A percentile compares a stretch with the other conserved stretches of the same genome.
These are phyloP conservation scores for Leucopsar rothschildi DNA, from an alignment of 2,113 vertebrate species.

Conservation along the genomic window DNA sequence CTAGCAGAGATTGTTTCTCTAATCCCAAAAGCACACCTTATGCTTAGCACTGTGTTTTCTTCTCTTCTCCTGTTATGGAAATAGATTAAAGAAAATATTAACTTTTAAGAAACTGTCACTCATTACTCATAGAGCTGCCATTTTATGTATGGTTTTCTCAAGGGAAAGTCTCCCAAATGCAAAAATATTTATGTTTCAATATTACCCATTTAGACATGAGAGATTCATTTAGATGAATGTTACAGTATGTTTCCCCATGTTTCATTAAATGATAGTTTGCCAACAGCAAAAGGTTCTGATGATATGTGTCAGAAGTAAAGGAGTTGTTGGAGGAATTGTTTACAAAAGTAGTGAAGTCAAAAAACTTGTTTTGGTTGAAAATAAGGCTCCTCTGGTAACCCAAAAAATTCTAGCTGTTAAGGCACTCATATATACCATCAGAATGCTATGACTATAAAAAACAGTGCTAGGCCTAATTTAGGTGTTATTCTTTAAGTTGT, in stretches of 20 bases:
- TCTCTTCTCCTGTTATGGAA: conserved; percentile 70
- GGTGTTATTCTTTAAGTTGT: background rate
- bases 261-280: conserved; percentile 65
- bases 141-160: conserved; percentile 66
- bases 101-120: conserved; percentile 84
- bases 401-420: background rate
- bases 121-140: conserved; percentile 69
- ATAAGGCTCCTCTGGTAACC: background rate
- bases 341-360: conserved; percentile 19
- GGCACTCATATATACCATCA: background rate
- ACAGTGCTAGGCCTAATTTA: background rate
- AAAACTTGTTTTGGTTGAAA: background rate
- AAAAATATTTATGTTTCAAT: conserved; percentile 78
- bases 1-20: conserved; percentile 76
- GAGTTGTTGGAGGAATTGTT: conserved; percentile 8
- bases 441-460: background rate
- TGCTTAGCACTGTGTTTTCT: conserved; percentile 74
- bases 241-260: background rate
- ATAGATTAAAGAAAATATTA: conserved; percentile 85
- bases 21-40: conserved; percentile 78
- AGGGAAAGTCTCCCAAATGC: conserved; percentile 68
- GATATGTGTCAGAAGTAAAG: conserved; percentile 16
- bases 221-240: conserved; percentile 71
- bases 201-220: conserved; percentile 70
- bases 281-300: conserved; percentile 8